phyloP scores from a whole-genome alignment of 2,797 vertebrate genomes.

The Cyclura pinguis region DNA sequence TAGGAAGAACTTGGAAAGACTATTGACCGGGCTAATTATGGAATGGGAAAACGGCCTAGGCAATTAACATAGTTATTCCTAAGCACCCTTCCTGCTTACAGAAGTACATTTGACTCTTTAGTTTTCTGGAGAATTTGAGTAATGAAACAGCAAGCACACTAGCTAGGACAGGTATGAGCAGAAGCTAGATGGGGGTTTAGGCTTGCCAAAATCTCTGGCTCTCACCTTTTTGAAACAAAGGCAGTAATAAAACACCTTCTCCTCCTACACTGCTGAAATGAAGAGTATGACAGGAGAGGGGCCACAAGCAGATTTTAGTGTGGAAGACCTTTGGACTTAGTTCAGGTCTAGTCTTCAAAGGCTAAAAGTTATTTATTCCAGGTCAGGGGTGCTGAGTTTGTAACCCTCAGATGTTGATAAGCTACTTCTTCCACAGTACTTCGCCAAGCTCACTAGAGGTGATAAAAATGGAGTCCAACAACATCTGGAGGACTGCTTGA shows the following conservation, averaged over 20 bases:
- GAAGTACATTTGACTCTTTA: not conserved
- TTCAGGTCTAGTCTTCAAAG: not conserved
- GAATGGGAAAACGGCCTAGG: not conserved
- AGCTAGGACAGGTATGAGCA: not conserved
- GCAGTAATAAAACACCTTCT: not conserved
- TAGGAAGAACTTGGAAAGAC: not conserved
- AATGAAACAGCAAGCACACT: not conserved
- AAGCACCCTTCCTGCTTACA: not conserved
- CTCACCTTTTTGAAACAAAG: not conserved
- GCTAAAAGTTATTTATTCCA: not conserved
- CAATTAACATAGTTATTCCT: not conserved
- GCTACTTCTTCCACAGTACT: not conserved
- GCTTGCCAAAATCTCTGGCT: not conserved
- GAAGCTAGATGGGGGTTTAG: not conserved
- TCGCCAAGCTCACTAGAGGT: not conserved
- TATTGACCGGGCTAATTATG: not conserved
- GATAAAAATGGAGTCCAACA: not conserved
- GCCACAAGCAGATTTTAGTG: not conserved
- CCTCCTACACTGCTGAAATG: not conserved
- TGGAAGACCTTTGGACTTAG: not conserved
- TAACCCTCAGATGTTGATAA: not conserved
- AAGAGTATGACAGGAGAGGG: not conserved
- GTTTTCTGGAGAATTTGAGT: not conserved
- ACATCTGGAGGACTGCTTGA: not conserved
- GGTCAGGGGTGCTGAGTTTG: not conserved